Percentiles rank a stretch among this genome's conserved stretches.
These are phyloP conservation scores for Beroe ovata DNA, from an alignment of 37 sponge, comb jelly and placozoan genomes.

Conservation along the genomic window DNA sequence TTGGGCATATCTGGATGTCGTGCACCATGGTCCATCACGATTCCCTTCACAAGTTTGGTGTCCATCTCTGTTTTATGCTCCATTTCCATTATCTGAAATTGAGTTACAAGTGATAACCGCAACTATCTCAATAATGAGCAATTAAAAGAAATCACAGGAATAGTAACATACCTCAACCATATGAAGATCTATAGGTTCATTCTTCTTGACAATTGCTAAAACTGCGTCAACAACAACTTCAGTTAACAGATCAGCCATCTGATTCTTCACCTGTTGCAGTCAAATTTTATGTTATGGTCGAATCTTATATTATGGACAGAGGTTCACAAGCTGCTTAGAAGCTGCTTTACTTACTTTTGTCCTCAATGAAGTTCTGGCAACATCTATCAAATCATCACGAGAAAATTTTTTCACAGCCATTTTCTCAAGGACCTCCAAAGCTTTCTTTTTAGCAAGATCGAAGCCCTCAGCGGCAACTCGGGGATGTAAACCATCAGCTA, in stretches of 20 bases:
- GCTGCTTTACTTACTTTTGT: constrained; percentile 79
- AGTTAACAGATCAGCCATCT: constrained; percentile 87
- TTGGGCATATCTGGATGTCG: constrained; percentile 97
- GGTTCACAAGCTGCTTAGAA: too few species aligned
- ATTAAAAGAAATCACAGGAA: too few species aligned
- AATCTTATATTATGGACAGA: too few species aligned
- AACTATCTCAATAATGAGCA: too few species aligned
- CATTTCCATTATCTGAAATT: constrained; percentile 97
- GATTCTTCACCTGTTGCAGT: constrained; percentile 71
- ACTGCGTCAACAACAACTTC: constrained; percentile 99
- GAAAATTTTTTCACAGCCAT: constrained; percentile 24
- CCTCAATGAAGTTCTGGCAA: constrained; percentile 92
- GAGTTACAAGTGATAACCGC: too few species aligned
- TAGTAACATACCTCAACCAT: constrained; percentile 92
- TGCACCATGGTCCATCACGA: constrained; percentile 97
- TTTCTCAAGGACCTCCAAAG: constrained; percentile 77
- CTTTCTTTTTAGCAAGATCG: constrained; percentile 89
- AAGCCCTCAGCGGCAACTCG: constrained; percentile 91
- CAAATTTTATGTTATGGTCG: too few species aligned
- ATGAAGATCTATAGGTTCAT: constrained; percentile 91
- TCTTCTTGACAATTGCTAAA: constrained; percentile 78
- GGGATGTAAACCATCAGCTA: constrained; percentile 86
- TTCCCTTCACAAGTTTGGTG: constrained; percentile 85
- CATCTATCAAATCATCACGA: constrained; percentile 84
- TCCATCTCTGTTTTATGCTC: constrained; percentile 93